Percentiles rank a stretch among this genome's conserved stretches.
phyloP scores from a whole-genome alignment of 2,113 vertebrate genomes.

The Ochotona curzoniae region DNA sequence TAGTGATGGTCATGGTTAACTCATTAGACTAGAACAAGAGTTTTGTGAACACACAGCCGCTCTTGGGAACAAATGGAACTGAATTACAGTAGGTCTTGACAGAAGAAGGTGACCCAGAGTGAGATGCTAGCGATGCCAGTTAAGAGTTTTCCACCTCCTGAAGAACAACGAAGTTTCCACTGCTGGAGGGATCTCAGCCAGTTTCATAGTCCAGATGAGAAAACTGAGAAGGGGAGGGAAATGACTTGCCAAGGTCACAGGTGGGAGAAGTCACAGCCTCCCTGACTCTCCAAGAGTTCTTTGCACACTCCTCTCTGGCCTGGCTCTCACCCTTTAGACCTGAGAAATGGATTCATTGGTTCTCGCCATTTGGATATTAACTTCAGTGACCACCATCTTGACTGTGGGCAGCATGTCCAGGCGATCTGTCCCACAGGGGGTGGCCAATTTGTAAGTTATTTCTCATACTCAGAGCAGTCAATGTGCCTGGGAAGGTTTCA shows the following conservation, averaged over 20 bases:
- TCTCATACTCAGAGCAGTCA: neutral
- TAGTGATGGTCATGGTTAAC: neutral
- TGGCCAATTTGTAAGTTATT: neutral
- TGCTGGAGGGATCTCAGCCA: neutral
- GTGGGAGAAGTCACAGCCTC: neutral
- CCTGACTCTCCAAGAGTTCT: fast-evolving
- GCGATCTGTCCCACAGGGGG: neutral
- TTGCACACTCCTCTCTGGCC: neutral
- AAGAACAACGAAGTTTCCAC: neutral
- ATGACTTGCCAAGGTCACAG: neutral
- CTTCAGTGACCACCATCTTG: neutral
- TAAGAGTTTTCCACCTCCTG: neutral
- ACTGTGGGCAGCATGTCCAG: neutral
- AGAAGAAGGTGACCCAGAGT: neutral
- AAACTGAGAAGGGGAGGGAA: neutral
- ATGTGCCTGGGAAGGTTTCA: neutral
- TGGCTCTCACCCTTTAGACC: neutral
- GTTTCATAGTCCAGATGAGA: neutral
- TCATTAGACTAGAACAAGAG: neutral
- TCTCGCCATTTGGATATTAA: neutral
- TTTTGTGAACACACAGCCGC: neutral
- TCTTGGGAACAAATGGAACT: neutral
- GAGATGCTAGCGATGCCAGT: neutral
- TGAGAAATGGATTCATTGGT: neutral
- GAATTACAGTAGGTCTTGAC: neutral